phyloP scores from a whole-genome alignment of 2,797 vertebrate species.

The Borostomias antarcticus region DNA sequence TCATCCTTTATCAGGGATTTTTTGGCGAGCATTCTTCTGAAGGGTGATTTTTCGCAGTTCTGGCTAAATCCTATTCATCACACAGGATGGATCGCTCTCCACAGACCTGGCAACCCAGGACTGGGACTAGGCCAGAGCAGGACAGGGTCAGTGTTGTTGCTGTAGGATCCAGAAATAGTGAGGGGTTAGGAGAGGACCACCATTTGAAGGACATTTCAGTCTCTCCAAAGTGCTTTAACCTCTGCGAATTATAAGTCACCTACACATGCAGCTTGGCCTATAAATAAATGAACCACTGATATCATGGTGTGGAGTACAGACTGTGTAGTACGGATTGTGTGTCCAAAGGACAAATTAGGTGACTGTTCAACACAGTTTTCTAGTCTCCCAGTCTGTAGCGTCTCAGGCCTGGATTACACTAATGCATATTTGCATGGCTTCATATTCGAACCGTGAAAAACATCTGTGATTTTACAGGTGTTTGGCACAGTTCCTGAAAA shows the following conservation, averaged over 20 bases:
- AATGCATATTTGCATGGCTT: no score
- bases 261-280: background rate
- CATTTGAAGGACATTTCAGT: background rate
- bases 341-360: no score
- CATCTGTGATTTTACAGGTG: no score
- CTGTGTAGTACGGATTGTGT: no score
- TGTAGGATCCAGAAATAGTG: background rate
- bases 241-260: background rate
- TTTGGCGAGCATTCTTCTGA: slow-evolving; percentile 50
- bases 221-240: background rate
- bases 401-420: no score
- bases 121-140: slow-evolving; percentile 31
- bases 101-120: slow-evolving; percentile 66
- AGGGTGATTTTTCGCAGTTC: slow-evolving; percentile 44
- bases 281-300: no score
- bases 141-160: background rate
- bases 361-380: no score
- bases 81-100: slow-evolving; percentile 58
- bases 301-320: background rate
- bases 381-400: no score
- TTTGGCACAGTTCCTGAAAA: no score
- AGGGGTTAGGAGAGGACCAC: background rate
- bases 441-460: no score
- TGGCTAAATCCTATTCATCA: slow-evolving; percentile 67
- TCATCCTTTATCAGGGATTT: slow-evolving; percentile 70